phyloP scores from a whole-genome alignment of 23 tunicate genomes.

The Diplosoma virens region DNA sequence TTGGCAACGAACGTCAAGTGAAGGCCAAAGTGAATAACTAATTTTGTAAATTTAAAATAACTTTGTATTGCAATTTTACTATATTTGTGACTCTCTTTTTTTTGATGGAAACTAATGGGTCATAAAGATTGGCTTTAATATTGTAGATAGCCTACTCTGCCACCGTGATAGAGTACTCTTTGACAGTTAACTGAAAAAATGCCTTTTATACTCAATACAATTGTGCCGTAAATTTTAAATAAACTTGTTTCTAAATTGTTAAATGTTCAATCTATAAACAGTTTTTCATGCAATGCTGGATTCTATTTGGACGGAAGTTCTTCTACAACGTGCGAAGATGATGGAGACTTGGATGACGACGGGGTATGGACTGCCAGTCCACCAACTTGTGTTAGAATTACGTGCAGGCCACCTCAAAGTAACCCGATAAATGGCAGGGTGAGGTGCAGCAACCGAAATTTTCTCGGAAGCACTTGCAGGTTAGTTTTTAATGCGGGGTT shows the following conservation, averaged over 20 bases:
- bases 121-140: too few species aligned
- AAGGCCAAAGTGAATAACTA: too few species aligned
- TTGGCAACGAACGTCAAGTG: too few species aligned
- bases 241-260: background rate
- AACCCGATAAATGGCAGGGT: conserved; percentile 42
- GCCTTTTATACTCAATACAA: too few species aligned
- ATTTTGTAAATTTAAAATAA: too few species aligned
- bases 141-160: too few species aligned
- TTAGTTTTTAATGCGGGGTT: background rate
- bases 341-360: background rate
- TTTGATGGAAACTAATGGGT: too few species aligned
- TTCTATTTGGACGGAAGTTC: background rate
- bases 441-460: conserved; percentile 26
- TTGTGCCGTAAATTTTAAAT: background rate
- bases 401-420: conserved; percentile 40
- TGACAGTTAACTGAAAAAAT: too few species aligned
- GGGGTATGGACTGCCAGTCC: background rate
- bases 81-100: too few species aligned
- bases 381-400: conserved; percentile 1
- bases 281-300: conserved; percentile 14
- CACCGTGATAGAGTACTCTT: too few species aligned
- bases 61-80: too few species aligned
- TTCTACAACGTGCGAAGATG: background rate
- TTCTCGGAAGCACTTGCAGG: conserved; percentile 30
- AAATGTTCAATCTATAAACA: background rate